Percentiles rank a stretch among this genome's conserved stretches.
phyloP scores from a whole-genome alignment of 1,140 invertebrate genomes.

The Pygmarrhopalites habei region DNA sequence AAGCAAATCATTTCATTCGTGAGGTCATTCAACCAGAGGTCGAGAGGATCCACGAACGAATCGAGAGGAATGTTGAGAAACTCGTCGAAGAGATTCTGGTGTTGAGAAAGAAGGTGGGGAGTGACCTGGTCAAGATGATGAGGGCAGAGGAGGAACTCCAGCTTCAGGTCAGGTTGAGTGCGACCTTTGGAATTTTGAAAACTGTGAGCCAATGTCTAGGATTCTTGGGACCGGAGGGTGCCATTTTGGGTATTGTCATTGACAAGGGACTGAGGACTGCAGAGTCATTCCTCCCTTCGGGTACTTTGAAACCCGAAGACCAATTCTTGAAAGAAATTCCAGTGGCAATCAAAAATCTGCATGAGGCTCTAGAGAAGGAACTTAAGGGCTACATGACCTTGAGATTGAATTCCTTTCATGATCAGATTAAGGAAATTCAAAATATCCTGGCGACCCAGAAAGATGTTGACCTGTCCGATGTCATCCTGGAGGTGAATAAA shows the following conservation, averaged over 20 bases:
- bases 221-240: background rate
- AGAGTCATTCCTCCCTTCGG: background rate
- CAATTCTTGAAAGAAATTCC: background rate
- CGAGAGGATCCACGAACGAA: background rate
- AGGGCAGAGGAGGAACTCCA: background rate
- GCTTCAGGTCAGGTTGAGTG: background rate
- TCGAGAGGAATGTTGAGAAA: background rate
- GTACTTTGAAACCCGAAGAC: background rate
- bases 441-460: too few species aligned
- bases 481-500: too few species aligned
- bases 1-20: background rate
- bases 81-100: background rate
- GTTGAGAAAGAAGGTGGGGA: background rate
- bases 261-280: background rate
- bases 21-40: background rate
- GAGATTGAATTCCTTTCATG: too few species aligned
- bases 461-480: too few species aligned
- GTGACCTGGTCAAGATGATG: background rate
- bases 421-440: too few species aligned
- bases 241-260: background rate
- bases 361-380: too few species aligned
- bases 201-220: background rate
- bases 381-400: too few species aligned
- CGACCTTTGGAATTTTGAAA: background rate
- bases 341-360: too few species aligned